phyloP scores from a whole-genome alignment of 2,888 invertebrate genomes.

The Congeria kusceri region DNA sequence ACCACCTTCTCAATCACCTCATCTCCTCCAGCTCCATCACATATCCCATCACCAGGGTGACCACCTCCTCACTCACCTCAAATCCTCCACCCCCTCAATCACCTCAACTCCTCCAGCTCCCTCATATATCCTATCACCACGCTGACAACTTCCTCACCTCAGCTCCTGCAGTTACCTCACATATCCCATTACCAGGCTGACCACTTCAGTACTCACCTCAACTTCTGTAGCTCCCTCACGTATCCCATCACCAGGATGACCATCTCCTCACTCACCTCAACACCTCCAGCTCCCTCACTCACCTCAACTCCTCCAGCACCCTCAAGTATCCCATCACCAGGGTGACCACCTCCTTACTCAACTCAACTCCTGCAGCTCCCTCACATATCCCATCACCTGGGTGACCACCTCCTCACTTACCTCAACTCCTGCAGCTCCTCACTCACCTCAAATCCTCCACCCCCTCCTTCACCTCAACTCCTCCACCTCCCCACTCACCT shows the following conservation, averaged over 20 bases:
- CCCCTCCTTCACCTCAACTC: no score
- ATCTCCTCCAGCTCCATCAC: constrained; percentile 78
- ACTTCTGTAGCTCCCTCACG: constrained; percentile 95
- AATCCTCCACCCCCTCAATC: no score
- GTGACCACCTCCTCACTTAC: constrained; percentile 83
- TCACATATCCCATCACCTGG: constrained; percentile 93
- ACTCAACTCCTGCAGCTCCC: constrained; percentile 95
- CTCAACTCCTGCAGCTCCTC: constrained; percentile 77
- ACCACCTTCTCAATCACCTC: constrained; percentile 78
- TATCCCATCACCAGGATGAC: constrained; percentile 91
- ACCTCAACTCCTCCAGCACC: no score
- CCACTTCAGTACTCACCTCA: constrained; percentile 87
- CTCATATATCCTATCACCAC: constrained; percentile 93
- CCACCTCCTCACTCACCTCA: no score
- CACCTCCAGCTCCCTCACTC: constrained; percentile 78
- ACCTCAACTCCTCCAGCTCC: constrained; percentile 95
- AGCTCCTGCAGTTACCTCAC: constrained; percentile 96
- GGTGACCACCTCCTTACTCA: no score
- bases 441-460: no score
- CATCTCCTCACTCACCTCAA: constrained; percentile 78
- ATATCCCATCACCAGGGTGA: no score
- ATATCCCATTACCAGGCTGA: constrained; percentile 92
- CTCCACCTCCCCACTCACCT: no score
- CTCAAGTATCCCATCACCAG: no score
- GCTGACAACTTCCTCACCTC: no score